Conservation (phyloP, 2,888 invertebrate genomes). For the Orchesella flavescens region DNA sequence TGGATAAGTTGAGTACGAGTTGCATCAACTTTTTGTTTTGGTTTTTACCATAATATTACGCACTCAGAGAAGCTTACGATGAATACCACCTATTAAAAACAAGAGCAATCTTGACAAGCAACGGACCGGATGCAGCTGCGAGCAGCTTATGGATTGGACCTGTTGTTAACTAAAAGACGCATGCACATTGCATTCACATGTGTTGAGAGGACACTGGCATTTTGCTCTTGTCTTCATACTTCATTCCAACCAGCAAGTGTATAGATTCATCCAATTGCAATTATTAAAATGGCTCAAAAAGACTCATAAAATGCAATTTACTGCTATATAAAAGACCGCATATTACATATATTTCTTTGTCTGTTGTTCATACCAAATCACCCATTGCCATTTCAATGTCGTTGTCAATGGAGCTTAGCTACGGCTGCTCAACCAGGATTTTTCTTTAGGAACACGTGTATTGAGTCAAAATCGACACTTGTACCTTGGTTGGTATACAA, state of each 20-base stretch:
- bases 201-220: constrained; percentile 9
- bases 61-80: background rate
- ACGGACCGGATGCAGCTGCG: constrained; percentile 63
- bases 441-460: no score
- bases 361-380: no score
- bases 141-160: constrained; percentile 48
- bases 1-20: background rate
- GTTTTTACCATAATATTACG: background rate
- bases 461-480: no score
- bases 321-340: no score
- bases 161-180: constrained; percentile 30
- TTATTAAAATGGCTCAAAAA: no score
- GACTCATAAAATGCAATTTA: no score
- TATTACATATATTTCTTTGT: no score
- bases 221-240: constrained; percentile 1
- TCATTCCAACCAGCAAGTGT: background rate
- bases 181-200: constrained; percentile 2
- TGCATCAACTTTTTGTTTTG: constrained; percentile 9
- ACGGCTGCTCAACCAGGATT: no score
- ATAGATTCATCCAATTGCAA: no score
- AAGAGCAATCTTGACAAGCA: constrained; percentile 40
- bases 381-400: no score
- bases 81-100: constrained; percentile 22
- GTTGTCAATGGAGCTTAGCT: no score
- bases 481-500: no score